phyloP scores from a whole-genome alignment of 2,113 vertebrate species.

The Petrocephalus zakoni region DNA sequence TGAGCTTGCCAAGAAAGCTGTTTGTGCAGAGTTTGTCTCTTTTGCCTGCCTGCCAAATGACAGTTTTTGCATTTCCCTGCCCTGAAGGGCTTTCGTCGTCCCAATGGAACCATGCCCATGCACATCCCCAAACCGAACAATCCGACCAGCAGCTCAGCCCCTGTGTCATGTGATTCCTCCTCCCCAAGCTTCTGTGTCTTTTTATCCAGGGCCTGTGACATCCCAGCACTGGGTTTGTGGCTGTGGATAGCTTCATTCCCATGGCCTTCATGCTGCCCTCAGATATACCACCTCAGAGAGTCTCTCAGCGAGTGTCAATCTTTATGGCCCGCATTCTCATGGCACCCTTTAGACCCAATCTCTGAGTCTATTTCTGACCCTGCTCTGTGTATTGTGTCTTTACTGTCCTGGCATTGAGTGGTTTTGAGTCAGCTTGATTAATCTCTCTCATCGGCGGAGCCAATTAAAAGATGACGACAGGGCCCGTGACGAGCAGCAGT shows the following conservation, averaged over 20 bases:
- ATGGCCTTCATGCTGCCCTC: neutral
- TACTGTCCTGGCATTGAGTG: neutral
- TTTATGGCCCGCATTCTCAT: neutral
- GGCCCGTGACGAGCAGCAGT: neutral
- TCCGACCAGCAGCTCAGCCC: neutral
- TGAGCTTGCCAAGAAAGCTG: neutral
- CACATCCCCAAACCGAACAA: neutral
- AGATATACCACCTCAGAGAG: neutral
- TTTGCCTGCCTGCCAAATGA: neutral
- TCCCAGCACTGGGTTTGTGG: neutral
- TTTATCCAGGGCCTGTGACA: neutral
- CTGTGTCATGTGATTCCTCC: neutral
- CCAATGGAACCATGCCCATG: neutral
- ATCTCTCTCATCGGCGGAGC: neutral
- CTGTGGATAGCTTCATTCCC: neutral
- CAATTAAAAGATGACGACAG: neutral
- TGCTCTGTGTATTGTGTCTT: neutral
- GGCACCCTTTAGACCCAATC: neutral
- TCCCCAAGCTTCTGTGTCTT: neutral
- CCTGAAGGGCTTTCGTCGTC: neutral
- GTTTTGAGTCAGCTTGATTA: conserved; percentile 4
- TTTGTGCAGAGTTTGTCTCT: neutral
- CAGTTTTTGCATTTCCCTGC: neutral
- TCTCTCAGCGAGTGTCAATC: neutral
- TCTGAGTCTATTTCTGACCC: neutral